phyloP scores from a whole-genome alignment of 2,113 vertebrate species.

The Osmerus eperlanus region DNA sequence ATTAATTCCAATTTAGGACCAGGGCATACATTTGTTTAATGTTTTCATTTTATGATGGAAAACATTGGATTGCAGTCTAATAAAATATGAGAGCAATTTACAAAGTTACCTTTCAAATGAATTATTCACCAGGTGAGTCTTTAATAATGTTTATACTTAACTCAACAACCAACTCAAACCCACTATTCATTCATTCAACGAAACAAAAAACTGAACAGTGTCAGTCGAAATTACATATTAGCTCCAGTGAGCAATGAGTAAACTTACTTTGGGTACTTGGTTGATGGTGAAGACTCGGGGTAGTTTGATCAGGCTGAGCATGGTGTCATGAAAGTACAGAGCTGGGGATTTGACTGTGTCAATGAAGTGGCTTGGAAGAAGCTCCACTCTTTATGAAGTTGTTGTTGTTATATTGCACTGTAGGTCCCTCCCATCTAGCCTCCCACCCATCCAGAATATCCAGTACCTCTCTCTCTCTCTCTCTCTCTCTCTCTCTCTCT shows the following conservation, averaged over 20 bases:
- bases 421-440: constrained; percentile 37
- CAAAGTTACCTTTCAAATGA: neutral
- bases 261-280: constrained; percentile 89
- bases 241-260: neutral
- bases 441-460: constrained; percentile 47
- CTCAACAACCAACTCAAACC: no score
- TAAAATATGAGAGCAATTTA: neutral
- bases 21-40: no score
- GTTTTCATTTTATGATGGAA: no score
- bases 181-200: neutral
- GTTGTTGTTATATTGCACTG: constrained; percentile 51
- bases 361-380: constrained; percentile 20
- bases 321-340: constrained; percentile 22
- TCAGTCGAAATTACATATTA: neutral
- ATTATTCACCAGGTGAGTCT: neutral
- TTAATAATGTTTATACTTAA: no score
- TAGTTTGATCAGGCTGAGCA: constrained; percentile 79
- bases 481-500: constrained; percentile 3
- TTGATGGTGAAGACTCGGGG: constrained; percentile 80
- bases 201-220: neutral
- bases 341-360: constrained; percentile 9
- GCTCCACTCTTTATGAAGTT: constrained; percentile 36
- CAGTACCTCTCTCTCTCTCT: constrained; percentile 24
- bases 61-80: no score
- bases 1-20: no score